Conservation (phyloP, 2,888 invertebrate genomes). For the Cephonodes hylas region DNA sequence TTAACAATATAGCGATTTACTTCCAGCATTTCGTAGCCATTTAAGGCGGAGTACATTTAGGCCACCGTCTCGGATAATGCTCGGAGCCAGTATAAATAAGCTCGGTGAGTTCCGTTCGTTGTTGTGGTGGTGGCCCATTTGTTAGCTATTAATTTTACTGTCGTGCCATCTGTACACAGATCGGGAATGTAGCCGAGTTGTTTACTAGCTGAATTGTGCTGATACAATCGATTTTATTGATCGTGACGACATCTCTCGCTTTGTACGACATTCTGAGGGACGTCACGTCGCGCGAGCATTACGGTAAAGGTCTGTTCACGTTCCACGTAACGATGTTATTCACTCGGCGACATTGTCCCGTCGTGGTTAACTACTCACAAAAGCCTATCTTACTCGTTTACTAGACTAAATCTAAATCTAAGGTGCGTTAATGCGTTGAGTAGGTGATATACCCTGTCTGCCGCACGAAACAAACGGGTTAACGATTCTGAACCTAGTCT, state of each 20-base stretch:
- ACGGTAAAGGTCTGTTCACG: constrained; percentile 1
- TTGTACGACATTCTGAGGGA: constrained; percentile 7
- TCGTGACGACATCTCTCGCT: constrained; percentile 25
- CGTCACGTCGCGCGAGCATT: not conserved
- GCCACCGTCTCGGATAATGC: constrained; percentile 59
- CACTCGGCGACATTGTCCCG: not conserved
- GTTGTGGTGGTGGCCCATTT: constrained; percentile 32
- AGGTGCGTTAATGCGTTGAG: not conserved
- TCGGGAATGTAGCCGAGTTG: constrained; percentile 32
- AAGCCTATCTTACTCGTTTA: constrained; percentile 5
- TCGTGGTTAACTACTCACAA: not conserved
- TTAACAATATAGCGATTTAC: constrained; percentile 76
- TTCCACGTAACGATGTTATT: not conserved
- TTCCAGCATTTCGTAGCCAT: constrained; percentile 65
- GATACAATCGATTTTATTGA: constrained; percentile 25
- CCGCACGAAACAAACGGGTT: not conserved
- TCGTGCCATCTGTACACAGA: constrained; percentile 42
- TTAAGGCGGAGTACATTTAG: constrained; percentile 67
- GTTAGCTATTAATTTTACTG: constrained; percentile 54
- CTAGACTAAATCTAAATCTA: not conserved
- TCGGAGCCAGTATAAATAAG: constrained; percentile 53
- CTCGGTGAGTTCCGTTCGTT: constrained; percentile 16
- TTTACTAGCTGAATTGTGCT: constrained; percentile 22
- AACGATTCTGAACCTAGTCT: constrained; percentile 3
- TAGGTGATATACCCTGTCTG: not conserved